These are phyloP conservation scores for Periophthalmus magnuspinnatus DNA, from an alignment of 2,797 vertebrate species.

Conservation along the genomic window DNA sequence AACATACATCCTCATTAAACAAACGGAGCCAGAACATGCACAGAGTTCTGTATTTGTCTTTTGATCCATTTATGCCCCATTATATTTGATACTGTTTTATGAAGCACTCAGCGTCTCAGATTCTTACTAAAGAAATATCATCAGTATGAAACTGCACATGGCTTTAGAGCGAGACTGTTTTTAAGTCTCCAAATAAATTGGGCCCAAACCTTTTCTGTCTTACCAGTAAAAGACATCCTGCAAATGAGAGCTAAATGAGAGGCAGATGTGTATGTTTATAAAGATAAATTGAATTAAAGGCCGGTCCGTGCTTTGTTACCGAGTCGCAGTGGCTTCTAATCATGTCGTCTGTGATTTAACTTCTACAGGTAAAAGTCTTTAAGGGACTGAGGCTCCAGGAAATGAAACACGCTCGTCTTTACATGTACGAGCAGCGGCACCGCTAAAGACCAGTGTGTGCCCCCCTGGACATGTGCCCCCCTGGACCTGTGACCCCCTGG, in stretches of 20 bases:
- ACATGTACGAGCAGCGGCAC: slow-evolving; percentile 63
- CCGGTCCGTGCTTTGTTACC: slow-evolving; percentile 67
- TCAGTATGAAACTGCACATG: slow-evolving; percentile 64
- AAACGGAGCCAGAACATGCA: slow-evolving; percentile 61
- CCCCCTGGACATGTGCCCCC: too few relatives aligned
- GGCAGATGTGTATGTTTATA: slow-evolving; percentile 79
- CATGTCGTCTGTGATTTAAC: slow-evolving; percentile 78
- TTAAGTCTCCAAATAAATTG: slow-evolving; percentile 68
- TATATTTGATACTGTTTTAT: slow-evolving; percentile 74
- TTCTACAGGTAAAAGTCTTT: slow-evolving; percentile 82
- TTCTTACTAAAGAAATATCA: slow-evolving; percentile 62
- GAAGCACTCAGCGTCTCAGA: slow-evolving; percentile 62
- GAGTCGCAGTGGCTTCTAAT: slow-evolving; percentile 73
- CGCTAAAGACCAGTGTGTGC: slow-evolving; percentile 36
- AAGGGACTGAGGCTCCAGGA: slow-evolving; percentile 76
- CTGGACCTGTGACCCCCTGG: too few relatives aligned
- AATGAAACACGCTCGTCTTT: slow-evolving; percentile 80
- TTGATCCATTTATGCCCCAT: slow-evolving; percentile 74
- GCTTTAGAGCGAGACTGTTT: slow-evolving; percentile 58
- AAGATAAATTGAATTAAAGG: slow-evolving; percentile 81
- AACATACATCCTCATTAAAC: slow-evolving; percentile 60
- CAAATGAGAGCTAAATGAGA: slow-evolving; percentile 76
- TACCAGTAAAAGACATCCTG: slow-evolving; percentile 72
- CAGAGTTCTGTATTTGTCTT: slow-evolving; percentile 56
- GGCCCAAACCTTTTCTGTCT: slow-evolving; percentile 70